Evolutionary conservation across 2,113 vertebrate species (phyloP).

Genomic region (Nestor notabilis): DNA sequence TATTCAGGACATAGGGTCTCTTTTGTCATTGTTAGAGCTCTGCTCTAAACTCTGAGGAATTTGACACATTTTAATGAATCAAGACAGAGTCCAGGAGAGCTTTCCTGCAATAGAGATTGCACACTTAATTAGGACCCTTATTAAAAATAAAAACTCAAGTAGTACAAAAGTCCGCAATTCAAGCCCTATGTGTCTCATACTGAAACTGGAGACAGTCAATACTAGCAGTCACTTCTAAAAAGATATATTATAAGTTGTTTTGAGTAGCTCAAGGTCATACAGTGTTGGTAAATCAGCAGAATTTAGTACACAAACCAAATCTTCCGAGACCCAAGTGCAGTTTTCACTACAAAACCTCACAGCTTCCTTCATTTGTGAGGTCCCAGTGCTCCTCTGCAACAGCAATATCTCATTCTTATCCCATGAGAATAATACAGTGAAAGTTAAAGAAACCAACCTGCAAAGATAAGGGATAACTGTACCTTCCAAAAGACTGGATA

Average conservation of each 20-base stretch:
- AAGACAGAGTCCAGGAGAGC: slow-evolving; percentile 61
- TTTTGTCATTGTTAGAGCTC: slow-evolving; percentile 44
- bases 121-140: slow-evolving; percentile 58
- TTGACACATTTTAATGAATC: slow-evolving; percentile 69
- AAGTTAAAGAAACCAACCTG: slow-evolving; percentile 45
- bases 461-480: slow-evolving; percentile 5
- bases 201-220: neutral
- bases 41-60: slow-evolving; percentile 60
- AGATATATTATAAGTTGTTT: neutral
- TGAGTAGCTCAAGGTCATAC: neutral
- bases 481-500: neutral
- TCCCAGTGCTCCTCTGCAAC: neutral
- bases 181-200: neutral
- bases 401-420: slow-evolving; percentile 21
- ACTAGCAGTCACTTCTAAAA: neutral
- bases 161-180: slow-evolving; percentile 3
- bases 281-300: neutral
- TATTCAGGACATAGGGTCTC: slow-evolving; percentile 16
- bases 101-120: slow-evolving; percentile 48
- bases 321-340: neutral
- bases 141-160: slow-evolving; percentile 57
- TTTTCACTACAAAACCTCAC: slow-evolving; percentile 26
- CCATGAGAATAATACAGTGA: neutral
- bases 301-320: neutral
- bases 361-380: slow-evolving; percentile 9